These are phyloP conservation scores for Astyanax mexicanus DNA, from an alignment of 2,797 vertebrate species.

Conservation along the genomic window DNA sequence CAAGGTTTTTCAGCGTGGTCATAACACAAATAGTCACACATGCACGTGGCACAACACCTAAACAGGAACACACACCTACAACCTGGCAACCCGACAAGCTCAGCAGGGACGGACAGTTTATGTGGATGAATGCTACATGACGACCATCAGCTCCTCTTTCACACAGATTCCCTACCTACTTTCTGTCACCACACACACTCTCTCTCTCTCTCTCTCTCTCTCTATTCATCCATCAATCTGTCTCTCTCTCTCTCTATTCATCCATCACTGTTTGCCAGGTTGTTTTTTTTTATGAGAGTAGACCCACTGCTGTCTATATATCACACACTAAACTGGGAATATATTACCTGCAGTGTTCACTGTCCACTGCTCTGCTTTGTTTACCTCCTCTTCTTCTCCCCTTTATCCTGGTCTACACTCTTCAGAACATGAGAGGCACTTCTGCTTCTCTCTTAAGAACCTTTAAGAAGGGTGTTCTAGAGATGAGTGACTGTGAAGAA, in stretches of 20 bases:
- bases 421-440: not conserved
- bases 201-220: constrained; percentile 7
- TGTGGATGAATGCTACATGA: not conserved
- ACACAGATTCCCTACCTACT: not conserved
- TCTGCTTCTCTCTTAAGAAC: not conserved
- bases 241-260: constrained; percentile 5
- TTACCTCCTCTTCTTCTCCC: constrained; percentile 20
- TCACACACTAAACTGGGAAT: constrained; percentile 32
- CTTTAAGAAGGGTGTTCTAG: too few species aligned
- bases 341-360: not conserved
- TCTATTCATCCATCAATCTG: not conserved
- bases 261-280: constrained; percentile 26
- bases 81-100: not conserved
- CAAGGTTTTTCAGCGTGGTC: too few species aligned
- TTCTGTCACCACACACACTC: not conserved
- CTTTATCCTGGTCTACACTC: not conserved
- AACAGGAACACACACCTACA: constrained; percentile 5
- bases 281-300: constrained; percentile 31
- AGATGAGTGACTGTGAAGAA: constrained; percentile 16
- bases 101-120: not conserved
- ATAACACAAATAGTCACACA: too few species aligned
- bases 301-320: constrained; percentile 6
- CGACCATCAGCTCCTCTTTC: not conserved
- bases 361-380: constrained; percentile 27
- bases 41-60: not conserved